Conservation (phyloP, 1,140 invertebrate genomes). For the Trinorchestia longiramus region DNA sequence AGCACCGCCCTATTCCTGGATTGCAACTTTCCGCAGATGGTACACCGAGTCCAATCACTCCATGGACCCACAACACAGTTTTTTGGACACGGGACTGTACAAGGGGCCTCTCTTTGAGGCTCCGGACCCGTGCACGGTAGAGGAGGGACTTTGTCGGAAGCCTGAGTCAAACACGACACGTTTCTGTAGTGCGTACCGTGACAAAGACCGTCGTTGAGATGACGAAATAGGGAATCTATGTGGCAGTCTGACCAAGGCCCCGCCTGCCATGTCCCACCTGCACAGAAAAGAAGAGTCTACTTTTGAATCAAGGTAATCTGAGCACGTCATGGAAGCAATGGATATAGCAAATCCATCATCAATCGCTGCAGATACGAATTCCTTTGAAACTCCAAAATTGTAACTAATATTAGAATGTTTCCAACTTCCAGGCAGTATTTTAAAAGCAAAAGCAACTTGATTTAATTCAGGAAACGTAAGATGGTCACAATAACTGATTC, state of each 20-base stretch:
- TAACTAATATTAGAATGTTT: too few relatives aligned
- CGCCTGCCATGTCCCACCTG: not conserved
- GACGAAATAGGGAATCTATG: not conserved
- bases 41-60: not conserved
- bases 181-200: constrained; percentile 14
- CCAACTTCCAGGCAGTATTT: too few relatives aligned
- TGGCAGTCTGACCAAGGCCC: constrained; percentile 8
- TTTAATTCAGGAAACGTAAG: too few relatives aligned
- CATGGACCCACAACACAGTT: constrained; percentile 10
- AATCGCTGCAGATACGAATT: too few relatives aligned
- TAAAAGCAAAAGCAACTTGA: too few relatives aligned
- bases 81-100: not conserved
- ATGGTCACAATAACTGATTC: too few relatives aligned
- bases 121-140: not conserved
- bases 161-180: constrained; percentile 1
- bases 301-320: not conserved
- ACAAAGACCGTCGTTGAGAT: not conserved
- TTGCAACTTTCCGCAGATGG: not conserved
- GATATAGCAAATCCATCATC: too few relatives aligned
- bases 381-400: too few relatives aligned
- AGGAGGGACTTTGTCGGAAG: not conserved
- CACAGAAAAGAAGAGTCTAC: not conserved
- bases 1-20: not conserved
- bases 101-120: not conserved
- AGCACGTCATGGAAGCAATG: too few relatives aligned